Evolutionary conservation across 2,113 vertebrate species (phyloP).

Genomic region (Pedionomus torquatus): DNA sequence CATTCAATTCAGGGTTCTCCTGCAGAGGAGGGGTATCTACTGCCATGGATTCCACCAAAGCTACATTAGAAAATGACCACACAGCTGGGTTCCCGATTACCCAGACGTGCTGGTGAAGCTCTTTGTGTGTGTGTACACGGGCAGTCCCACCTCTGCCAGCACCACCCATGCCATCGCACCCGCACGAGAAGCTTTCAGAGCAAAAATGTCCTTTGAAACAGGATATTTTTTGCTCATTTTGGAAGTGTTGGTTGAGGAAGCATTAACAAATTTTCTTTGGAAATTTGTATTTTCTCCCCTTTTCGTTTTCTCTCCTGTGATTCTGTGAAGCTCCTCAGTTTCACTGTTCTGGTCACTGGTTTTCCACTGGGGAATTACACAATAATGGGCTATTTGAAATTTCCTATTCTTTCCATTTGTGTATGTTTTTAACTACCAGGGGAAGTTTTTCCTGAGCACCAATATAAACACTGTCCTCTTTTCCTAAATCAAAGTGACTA

Average conservation of each 20-base stretch:
- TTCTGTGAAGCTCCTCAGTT: background rate
- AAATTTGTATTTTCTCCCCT: background rate
- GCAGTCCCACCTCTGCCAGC: background rate
- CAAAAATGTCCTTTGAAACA: background rate
- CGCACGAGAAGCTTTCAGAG: background rate
- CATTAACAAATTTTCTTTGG: background rate
- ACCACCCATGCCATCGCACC: rapidly evolving
- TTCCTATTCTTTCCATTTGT: background rate
- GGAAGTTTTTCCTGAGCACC: background rate
- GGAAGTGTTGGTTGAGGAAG: background rate
- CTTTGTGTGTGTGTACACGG: rapidly evolving
- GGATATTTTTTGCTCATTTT: background rate
- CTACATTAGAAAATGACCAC: background rate
- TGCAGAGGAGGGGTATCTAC: background rate
- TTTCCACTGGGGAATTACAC: background rate
- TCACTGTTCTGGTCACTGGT: background rate
- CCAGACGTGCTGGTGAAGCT: background rate
- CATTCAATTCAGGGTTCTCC: background rate
- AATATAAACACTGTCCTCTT: background rate
- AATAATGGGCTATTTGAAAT: background rate
- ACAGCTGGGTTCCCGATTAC: rapidly evolving
- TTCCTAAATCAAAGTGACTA: background rate
- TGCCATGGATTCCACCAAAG: rapidly evolving
- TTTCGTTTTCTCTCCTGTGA: background rate
- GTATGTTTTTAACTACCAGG: background rate